A percentile compares a stretch with the other conserved stretches of the same genome.
Conservation (phyloP, 2,888 invertebrate genomes). For the Achlya flavicornis region DNA sequence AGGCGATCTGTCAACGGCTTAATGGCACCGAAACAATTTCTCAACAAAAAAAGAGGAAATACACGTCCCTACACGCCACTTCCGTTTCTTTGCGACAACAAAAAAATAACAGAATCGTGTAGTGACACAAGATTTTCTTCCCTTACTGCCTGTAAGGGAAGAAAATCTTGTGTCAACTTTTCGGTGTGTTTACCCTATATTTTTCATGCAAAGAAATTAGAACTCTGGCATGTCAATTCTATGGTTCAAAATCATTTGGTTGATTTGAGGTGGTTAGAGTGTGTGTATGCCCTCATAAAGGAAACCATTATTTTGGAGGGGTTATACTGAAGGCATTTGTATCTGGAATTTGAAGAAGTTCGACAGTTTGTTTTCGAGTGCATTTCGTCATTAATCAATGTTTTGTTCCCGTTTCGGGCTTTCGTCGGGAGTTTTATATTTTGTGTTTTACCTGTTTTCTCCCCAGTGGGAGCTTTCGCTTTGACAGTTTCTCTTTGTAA, state of each 20-base stretch:
- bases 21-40: constrained; percentile 83
- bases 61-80: constrained; percentile 77
- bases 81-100: constrained; percentile 74
- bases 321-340: constrained; percentile 79
- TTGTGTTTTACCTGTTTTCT: constrained; percentile 77
- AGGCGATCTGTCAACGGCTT: constrained; percentile 82
- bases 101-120: constrained; percentile 73
- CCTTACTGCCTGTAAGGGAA: constrained; percentile 39
- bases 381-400: constrained; percentile 83
- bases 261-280: constrained; percentile 40
- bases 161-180: constrained; percentile 71
- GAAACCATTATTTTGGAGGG: constrained; percentile 83
- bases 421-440: constrained; percentile 62
- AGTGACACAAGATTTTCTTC: too few relatives aligned
- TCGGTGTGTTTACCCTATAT: constrained; percentile 52
- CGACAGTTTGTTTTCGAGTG: constrained; percentile 84
- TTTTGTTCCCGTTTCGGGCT: constrained; percentile 68
- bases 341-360: constrained; percentile 83
- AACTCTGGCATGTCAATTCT: rapidly evolving
- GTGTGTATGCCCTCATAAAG: constrained; percentile 56
- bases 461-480: constrained; percentile 52
- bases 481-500: constrained; percentile 75
- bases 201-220: constrained; percentile 25
- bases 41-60: constrained; percentile 81
- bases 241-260: constrained; percentile 34